A percentile compares a stretch with the other conserved stretches of the same genome.
Conservation (phyloP, 2,888 invertebrate species). For the Scaptomyza flava region DNA sequence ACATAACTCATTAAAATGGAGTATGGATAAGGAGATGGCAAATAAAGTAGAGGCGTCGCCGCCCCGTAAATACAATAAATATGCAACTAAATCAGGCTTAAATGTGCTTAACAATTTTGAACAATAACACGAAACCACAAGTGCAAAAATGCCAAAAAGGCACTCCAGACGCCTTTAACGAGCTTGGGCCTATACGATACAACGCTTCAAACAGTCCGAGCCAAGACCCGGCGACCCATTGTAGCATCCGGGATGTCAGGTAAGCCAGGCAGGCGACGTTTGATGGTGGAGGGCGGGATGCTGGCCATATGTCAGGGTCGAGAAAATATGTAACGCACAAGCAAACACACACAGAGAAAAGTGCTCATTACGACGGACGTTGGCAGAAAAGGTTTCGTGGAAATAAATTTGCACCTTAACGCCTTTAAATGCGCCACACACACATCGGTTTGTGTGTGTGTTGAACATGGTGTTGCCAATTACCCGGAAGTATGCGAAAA, state of each 20-base stretch:
- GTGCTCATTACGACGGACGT: slow-evolving; percentile 77
- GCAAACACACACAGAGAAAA: slow-evolving; percentile 35
- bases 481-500: slow-evolving; percentile 81
- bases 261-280: neutral
- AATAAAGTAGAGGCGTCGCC: slow-evolving; percentile 4
- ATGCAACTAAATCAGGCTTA: slow-evolving; percentile 80
- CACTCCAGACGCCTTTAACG: slow-evolving; percentile 67
- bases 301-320: slow-evolving; percentile 73
- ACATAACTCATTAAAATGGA: slow-evolving; percentile 74
- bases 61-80: slow-evolving; percentile 67
- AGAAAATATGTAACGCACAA: slow-evolving; percentile 73
- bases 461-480: slow-evolving; percentile 78
- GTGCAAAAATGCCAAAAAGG: slow-evolving; percentile 64
- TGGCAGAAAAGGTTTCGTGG: slow-evolving; percentile 72
- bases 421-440: slow-evolving; percentile 77
- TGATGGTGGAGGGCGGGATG: neutral
- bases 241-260: slow-evolving; percentile 17
- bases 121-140: slow-evolving; percentile 75
- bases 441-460: slow-evolving; percentile 19
- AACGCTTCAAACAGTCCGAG: slow-evolving; percentile 22
- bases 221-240: slow-evolving; percentile 14
- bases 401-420: slow-evolving; percentile 82
- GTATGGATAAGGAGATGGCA: slow-evolving; percentile 8
- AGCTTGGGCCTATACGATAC: slow-evolving; percentile 32
- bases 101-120: slow-evolving; percentile 81